A percentile compares a stretch with the other conserved stretches of the same genome.
phyloP scores from a whole-genome alignment of 2,888 invertebrate species.

The Polylopha cassiicola region DNA sequence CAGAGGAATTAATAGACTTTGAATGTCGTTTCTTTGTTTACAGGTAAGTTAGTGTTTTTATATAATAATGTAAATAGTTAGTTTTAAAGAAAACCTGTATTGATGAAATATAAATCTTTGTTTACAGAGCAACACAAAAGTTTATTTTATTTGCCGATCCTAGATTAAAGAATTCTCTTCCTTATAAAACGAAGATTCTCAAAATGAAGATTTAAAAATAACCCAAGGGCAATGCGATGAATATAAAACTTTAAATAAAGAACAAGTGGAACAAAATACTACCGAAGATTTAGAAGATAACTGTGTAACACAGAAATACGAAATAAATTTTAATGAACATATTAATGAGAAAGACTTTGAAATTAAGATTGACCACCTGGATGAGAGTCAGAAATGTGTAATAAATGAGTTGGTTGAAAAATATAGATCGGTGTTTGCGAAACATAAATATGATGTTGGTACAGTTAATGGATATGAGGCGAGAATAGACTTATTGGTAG shows the following conservation, averaged over 20 bases:
- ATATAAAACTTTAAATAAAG: constrained; percentile 4
- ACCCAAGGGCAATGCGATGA: constrained; percentile 5
- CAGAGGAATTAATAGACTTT: too few species aligned
- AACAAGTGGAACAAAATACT: not conserved
- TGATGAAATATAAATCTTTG: too few species aligned
- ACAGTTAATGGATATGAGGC: constrained; percentile 24
- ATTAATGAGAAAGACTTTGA: constrained; percentile 22
- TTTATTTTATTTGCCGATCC: too few species aligned
- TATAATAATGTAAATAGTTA: too few species aligned
- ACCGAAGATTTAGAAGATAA: not conserved
- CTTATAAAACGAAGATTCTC: too few species aligned
- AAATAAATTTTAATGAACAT: constrained; percentile 29
- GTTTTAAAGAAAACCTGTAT: too few species aligned
- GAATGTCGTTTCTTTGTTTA: too few species aligned
- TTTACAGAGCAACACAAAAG: too few species aligned
- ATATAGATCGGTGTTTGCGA: constrained; percentile 23
- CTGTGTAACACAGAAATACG: too few species aligned
- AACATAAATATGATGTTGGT: constrained; percentile 24
- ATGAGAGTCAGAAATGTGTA: constrained; percentile 16
- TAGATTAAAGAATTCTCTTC: too few species aligned
- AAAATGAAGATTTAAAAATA: constrained; percentile 16
- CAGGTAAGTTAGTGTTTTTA: too few species aligned
- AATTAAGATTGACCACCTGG: constrained; percentile 19
- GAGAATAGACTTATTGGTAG: constrained; percentile 18
- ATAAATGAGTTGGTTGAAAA: constrained; percentile 22